Evolutionary conservation across 2,113 vertebrate genomes (phyloP).

Genomic region (Parus major): DNA sequence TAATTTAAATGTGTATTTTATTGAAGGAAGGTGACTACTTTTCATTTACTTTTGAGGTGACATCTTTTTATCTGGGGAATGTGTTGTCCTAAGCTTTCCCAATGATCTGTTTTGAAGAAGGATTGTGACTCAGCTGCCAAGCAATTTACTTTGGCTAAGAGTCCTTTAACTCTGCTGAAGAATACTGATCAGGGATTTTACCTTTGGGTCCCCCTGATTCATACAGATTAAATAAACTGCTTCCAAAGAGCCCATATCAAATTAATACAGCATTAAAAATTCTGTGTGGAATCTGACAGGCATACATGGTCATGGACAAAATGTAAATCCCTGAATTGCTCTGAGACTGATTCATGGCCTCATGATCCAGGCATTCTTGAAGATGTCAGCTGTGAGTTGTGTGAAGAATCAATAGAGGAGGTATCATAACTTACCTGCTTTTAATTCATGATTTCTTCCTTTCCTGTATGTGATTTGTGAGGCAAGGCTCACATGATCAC

Average conservation of each 20-base stretch:
- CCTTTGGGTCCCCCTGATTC: not conserved
- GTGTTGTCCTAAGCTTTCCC: not conserved
- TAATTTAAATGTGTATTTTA: not conserved
- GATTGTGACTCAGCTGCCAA: not conserved
- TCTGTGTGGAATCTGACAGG: not conserved
- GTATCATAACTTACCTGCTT: not conserved
- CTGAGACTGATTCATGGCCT: not conserved
- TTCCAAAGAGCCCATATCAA: not conserved
- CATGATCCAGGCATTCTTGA: not conserved
- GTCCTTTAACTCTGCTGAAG: not conserved
- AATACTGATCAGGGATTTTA: not conserved
- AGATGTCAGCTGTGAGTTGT: not conserved
- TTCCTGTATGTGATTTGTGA: not conserved
- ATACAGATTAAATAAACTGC: not conserved
- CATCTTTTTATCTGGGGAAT: not conserved
- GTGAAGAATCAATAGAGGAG: not conserved
- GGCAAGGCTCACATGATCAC: not conserved
- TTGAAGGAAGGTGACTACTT: not conserved
- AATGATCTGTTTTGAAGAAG: not conserved
- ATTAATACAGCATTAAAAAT: not conserved
- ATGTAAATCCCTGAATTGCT: not conserved
- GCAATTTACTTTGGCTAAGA: not conserved
- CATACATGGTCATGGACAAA: not conserved
- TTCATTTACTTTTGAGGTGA: not conserved
- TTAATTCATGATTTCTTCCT: not conserved